Evolutionary conservation across 1,140 invertebrate species (phyloP).

Genomic region (Asbolus verrucosus): DNA sequence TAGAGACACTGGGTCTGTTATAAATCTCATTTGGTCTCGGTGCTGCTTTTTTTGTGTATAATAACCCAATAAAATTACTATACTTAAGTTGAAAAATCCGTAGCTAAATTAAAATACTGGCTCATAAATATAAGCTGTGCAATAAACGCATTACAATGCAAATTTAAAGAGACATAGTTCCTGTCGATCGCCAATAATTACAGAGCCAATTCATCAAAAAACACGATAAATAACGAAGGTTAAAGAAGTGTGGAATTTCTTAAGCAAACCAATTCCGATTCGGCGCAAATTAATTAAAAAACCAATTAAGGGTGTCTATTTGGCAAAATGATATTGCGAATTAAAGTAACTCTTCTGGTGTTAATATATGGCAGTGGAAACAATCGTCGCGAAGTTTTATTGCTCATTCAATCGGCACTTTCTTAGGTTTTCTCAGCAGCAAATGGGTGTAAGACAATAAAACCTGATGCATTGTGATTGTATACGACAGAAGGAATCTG

Average conservation of each 20-base stretch:
- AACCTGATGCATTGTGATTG: constrained; percentile 65
- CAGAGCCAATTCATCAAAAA: neutral
- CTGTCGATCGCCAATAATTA: constrained; percentile 22
- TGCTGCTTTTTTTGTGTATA: no score
- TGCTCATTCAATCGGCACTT: constrained; percentile 65
- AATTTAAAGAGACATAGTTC: constrained; percentile 23
- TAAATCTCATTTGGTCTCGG: no score
- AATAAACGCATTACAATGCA: neutral
- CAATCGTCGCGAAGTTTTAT: constrained; percentile 64
- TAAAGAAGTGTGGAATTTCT: neutral
- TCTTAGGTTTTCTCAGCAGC: constrained; percentile 63
- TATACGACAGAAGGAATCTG: constrained; percentile 63
- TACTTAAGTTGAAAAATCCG: no score
- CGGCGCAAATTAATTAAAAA: constrained; percentile 46
- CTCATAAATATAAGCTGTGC: no score
- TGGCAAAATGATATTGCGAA: constrained; percentile 56
- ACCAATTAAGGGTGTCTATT: constrained; percentile 55
- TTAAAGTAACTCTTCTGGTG: constrained; percentile 61
- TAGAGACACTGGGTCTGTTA: no score
- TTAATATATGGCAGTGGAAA: constrained; percentile 62
- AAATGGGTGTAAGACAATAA: constrained; percentile 64
- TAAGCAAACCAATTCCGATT: neutral
- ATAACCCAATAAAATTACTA: no score
- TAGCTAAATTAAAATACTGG: no score
- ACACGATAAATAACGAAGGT: no score